phyloP scores from a whole-genome alignment of 2,113 vertebrate species.

The Nycticryphes semicollaris region DNA sequence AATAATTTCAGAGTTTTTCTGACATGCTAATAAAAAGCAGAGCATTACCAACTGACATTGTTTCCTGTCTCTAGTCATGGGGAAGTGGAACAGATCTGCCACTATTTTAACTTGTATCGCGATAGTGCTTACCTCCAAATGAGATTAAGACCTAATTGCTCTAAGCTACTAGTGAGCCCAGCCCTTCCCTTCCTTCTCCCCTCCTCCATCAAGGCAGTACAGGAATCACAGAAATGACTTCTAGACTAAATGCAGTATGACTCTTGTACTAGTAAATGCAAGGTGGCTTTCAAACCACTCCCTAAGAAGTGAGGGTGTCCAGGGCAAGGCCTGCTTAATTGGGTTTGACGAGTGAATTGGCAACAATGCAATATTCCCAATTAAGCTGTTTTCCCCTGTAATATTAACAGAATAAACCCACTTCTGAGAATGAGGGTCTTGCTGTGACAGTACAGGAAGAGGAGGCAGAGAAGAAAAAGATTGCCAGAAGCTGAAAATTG shows the following conservation, averaged over 20 bases:
- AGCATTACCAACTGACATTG: neutral
- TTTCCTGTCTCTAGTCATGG: neutral
- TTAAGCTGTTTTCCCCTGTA: constrained; percentile 46
- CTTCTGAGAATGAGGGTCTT: constrained; percentile 43
- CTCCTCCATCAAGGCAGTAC: neutral
- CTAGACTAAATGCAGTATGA: neutral
- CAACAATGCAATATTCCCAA: neutral
- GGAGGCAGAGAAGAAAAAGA: constrained; percentile 4
- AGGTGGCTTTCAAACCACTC: neutral
- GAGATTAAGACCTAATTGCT: neutral
- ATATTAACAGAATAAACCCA: constrained; percentile 43
- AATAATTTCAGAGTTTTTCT: neutral
- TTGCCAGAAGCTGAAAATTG: constrained; percentile 52
- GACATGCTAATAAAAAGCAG: neutral
- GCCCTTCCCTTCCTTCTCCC: neutral
- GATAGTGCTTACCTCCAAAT: neutral
- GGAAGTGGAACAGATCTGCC: neutral
- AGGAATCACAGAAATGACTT: neutral
- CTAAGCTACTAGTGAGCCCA: neutral
- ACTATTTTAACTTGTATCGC: neutral
- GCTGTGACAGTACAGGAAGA: constrained; percentile 46
- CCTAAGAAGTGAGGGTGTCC: neutral
- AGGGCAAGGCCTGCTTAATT: constrained; percentile 38
- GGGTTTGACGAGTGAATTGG: constrained; percentile 33
- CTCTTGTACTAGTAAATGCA: neutral